A percentile compares a stretch with the other conserved stretches of the same genome.
Evolutionary conservation across 2,888 invertebrate species (phyloP).

Genomic region (Palloptera scutellata): DNA sequence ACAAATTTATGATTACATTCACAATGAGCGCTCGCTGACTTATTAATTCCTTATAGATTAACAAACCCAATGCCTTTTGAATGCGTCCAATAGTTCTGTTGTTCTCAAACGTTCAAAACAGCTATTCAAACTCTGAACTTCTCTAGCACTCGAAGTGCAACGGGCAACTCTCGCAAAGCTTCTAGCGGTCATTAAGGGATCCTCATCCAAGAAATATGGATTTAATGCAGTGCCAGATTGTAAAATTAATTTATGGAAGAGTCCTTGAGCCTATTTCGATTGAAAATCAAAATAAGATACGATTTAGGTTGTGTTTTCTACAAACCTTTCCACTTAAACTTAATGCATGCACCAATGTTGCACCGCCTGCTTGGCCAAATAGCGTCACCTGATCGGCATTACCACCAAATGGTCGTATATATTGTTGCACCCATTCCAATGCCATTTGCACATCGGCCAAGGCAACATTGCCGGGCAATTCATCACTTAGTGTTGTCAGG

Average conservation of each 20-base stretch:
- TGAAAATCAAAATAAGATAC: neutral
- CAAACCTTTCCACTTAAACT: slow-evolving; percentile 62
- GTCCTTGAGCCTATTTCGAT: slow-evolving; percentile 41
- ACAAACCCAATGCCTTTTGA: slow-evolving; percentile 49
- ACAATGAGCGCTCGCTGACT: neutral
- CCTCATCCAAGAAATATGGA: slow-evolving; percentile 65
- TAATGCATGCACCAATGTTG: slow-evolving; percentile 65
- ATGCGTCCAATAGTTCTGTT: slow-evolving; percentile 49
- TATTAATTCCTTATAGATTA: neutral
- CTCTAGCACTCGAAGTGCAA: slow-evolving; percentile 46
- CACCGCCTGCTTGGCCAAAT: slow-evolving; percentile 68
- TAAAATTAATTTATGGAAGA: slow-evolving; percentile 66
- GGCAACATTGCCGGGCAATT: slow-evolving; percentile 68
- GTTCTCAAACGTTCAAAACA: slow-evolving; percentile 53
- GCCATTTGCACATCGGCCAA: slow-evolving; percentile 67
- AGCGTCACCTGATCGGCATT: slow-evolving; percentile 65
- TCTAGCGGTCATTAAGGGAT: slow-evolving; percentile 58
- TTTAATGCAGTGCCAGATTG: slow-evolving; percentile 68
- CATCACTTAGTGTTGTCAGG: slow-evolving; percentile 65
- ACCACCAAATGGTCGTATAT: slow-evolving; percentile 66
- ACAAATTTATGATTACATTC: neutral
- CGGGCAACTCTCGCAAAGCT: slow-evolving; percentile 61
- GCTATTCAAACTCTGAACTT: slow-evolving; percentile 37
- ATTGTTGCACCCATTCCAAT: slow-evolving; percentile 66
- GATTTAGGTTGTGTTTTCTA: neutral